Base-by-base conservation (phyloP, 1,140 invertebrate genomes). In the Drosophila nigrodunni region DNA sequence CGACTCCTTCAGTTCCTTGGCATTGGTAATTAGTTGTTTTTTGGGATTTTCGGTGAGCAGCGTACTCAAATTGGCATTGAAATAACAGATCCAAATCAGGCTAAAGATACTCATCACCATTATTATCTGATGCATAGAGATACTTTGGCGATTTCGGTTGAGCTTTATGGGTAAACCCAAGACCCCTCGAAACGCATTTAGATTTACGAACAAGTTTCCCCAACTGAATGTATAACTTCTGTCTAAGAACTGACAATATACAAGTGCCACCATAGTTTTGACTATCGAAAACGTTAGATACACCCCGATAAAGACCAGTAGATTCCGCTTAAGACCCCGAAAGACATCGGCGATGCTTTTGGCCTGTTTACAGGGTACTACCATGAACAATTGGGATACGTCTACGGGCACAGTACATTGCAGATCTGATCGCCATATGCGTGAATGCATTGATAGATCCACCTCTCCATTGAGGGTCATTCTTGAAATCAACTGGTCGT, bases 41-140 rank as follows among this genome's bases (percentile, higher is more conserved):
- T 49, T 9, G 0, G 66, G 57, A 7, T 37, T 37, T 7, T 69
- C 59, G 4, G 70, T 85, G 1, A 85, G 47, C 0, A 85, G 15
- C 0, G 81, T 39, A 10, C 74, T 85, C 10, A 85, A 11, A 25
- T 85, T 85, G 49, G 74, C 69, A 37, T 55, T 59, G 60, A 80
- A 78, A 18, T 69, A 77, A 10, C 50, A 58, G 37, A 50, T 69
- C 8, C 68, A 57, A 10, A 85, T 54, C 13, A 85, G 0, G 1
- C 82, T 74, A 41, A 80, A 85, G 2, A 85, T 0, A 43, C 62
- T 69, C 37, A 85, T 80, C 4, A 76, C 9, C 43, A 85, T 52
- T 1, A 80, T 49, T 7, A 85, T 50, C 30, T 74, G 82, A 0
- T 64, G 57, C 0, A 72, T 54, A 0, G 69, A 57, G 11, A 10